phyloP scores from a whole-genome alignment of 2,888 invertebrate species.

The Theretra japonica region DNA sequence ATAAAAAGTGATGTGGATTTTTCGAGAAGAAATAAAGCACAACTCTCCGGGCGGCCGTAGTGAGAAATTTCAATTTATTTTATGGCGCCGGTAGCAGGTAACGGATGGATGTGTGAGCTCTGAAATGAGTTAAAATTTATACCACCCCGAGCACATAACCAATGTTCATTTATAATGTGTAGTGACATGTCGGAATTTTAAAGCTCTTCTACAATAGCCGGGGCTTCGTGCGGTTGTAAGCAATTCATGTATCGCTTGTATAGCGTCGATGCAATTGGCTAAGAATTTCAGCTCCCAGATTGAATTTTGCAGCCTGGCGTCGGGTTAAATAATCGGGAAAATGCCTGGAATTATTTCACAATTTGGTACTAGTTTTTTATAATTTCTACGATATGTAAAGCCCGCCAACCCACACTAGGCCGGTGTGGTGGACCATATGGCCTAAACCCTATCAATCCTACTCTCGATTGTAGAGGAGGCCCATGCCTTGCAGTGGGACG shows the following conservation, averaged over 20 bases:
- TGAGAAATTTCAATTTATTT: conserved; percentile 47
- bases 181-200: conserved; percentile 1
- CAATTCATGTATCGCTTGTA: not conserved
- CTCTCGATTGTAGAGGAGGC: too few relatives aligned
- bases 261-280: not conserved
- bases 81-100: conserved; percentile 36
- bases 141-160: conserved; percentile 2
- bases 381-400: too few relatives aligned
- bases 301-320: not conserved
- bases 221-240: not conserved
- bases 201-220: not conserved
- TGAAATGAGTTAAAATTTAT: conserved; percentile 19
- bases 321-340: not conserved
- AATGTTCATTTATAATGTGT: conserved; percentile 8
- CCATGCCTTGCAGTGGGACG: too few relatives aligned
- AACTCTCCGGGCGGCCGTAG: conserved; percentile 39
- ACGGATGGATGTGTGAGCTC: conserved; percentile 27
- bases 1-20: conserved; percentile 17
- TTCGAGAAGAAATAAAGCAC: conserved; percentile 2
- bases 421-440: too few relatives aligned
- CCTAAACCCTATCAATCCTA: too few relatives aligned
- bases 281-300: not conserved
- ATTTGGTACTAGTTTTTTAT: too few relatives aligned
- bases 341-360: too few relatives aligned
- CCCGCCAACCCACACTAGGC: too few relatives aligned